phyloP scores from a whole-genome alignment of 2,113 vertebrate genomes.

The Stomatorhinus ivindoensis region DNA sequence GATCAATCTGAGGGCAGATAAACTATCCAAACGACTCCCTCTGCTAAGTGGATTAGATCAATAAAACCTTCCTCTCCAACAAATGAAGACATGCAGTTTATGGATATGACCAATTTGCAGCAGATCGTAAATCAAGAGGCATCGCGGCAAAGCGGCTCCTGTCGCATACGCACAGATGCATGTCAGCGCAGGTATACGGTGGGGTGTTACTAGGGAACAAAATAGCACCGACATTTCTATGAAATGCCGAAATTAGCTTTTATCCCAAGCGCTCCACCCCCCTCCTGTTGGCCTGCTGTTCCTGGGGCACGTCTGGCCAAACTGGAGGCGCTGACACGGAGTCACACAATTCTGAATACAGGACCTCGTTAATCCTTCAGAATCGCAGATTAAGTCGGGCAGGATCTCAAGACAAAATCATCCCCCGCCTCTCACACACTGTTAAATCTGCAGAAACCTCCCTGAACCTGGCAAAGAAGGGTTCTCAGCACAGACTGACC shows the following conservation, averaged over 20 bases:
- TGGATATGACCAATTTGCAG: neutral
- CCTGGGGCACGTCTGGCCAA: neutral
- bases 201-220: constrained; percentile 1
- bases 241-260: constrained; percentile 16
- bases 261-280: constrained; percentile 15
- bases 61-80: neutral
- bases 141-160: neutral
- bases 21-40: neutral
- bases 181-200: neutral
- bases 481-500: neutral
- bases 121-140: neutral
- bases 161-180: neutral
- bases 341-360: constrained; percentile 38
- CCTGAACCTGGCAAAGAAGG: neutral
- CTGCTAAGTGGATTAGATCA: constrained; percentile 13
- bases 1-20: neutral
- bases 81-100: neutral
- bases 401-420: constrained; percentile 34
- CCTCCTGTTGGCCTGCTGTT: constrained; percentile 24
- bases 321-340: constrained; percentile 44
- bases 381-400: constrained; percentile 38
- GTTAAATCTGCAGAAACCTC: neutral
- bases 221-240: neutral
- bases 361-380: constrained; percentile 42
- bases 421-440: constrained; percentile 22